A percentile compares a stretch with the other conserved stretches of the same genome.
phyloP scores from a whole-genome alignment of 2,113 vertebrate species.

The Theristicus caerulescens region DNA sequence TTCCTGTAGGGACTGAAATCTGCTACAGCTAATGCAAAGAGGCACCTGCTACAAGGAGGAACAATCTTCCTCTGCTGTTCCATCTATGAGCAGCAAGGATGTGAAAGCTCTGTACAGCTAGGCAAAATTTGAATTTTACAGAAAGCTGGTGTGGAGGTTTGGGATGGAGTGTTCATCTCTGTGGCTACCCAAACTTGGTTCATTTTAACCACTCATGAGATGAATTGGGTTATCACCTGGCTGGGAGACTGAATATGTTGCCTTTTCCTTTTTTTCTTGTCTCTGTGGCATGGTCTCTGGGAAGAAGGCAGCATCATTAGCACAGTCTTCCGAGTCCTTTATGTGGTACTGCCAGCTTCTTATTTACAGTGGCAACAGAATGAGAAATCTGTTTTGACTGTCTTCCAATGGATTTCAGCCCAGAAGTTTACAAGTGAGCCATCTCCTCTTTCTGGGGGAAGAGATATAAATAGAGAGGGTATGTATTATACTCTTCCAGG shows the following conservation, averaged over 20 bases:
- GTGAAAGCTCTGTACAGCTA: neutral
- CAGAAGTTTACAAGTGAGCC: neutral
- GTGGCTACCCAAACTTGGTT: neutral
- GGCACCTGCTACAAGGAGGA: slow-evolving; percentile 37
- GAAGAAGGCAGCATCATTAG: neutral
- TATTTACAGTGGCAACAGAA: neutral
- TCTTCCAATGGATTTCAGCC: slow-evolving; percentile 24
- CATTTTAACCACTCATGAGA: neutral
- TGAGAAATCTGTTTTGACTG: slow-evolving; percentile 2
- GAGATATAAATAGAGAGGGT: neutral
- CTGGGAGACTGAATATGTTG: neutral
- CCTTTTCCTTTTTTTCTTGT: neutral
- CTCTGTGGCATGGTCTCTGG: neutral
- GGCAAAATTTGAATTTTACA: neutral
- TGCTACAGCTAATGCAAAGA: neutral
- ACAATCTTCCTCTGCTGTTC: neutral
- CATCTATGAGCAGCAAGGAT: neutral
- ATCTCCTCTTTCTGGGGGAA: neutral
- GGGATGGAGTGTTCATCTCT: neutral
- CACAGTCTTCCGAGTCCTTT: neutral
- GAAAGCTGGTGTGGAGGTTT: neutral
- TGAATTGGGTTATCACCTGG: neutral
- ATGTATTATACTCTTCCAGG: neutral
- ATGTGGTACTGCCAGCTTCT: neutral
- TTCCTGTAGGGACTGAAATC: slow-evolving; percentile 23